Base-by-base conservation (phyloP, 2,888 invertebrate species). In the Linnaemya tessellans region DNA sequence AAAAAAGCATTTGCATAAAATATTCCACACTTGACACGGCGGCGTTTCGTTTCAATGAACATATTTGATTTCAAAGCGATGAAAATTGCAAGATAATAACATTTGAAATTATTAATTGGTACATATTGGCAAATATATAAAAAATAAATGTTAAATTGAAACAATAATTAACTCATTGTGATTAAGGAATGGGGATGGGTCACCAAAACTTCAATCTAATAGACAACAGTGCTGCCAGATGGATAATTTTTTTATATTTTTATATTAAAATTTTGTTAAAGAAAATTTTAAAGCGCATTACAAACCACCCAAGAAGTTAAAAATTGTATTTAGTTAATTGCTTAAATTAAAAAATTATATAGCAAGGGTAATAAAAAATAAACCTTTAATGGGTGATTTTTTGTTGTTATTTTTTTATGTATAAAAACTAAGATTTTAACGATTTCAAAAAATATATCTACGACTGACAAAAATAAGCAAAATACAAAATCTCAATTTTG, bases 11-110 rank as follows among this genome's bases (percentile, higher is more conserved):
- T 82, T 75, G 22, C 78, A 85, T 82, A 81, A 85, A 82, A 46
- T 82, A 85, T 78, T 74, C 74, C 64, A 79, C 81, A 81, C 73
- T 78, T 84, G 70, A 75, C 68, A 70, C 58, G 64, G 73, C 78
- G 80, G 80, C 73, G 67, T 67, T 81, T 62, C 41, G 8, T 49
- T 80, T 67, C 22, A 60, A 60, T 68, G 64, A 62, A 64, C 41
- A 30, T 25, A 64, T 73, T 46, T 25, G 60, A 78, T 68, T 73
- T 73, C 25, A 62, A 67, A 49, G 35, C 56, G 64, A 56, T 38
- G 60, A 60, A 9, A 68, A 25, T 68, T 60, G 60, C 5, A 60
- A 68, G 51, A 3, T 35, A 62, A 51, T 68, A 60, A 9, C 60
- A 25, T 68, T 68, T 68, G 1, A 60, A 68, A 65, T 58, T 38